Base-by-base conservation (phyloP, 2,888 invertebrate genomes). In the Beris chalybata region DNA sequence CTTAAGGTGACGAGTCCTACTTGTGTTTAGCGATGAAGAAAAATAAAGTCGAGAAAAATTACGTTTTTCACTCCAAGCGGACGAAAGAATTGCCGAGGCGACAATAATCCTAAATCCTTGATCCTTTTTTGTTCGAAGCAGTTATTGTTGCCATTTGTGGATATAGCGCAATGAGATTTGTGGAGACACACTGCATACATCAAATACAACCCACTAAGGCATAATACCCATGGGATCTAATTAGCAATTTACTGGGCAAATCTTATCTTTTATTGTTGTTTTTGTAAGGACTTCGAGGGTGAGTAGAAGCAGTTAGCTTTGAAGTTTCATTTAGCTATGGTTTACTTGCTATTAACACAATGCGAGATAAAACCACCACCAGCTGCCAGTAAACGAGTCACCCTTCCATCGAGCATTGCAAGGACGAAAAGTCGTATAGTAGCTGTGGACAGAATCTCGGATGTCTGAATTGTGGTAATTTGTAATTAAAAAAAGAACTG, bases 211-310 rank as follows among this genome's bases (percentile, higher is more conserved):
- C 15, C 5, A 13, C 38, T 38, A 38, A 7, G 9, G 12, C 55
- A 12, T 31, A 12, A 29, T 12, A 15, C 74, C 75, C 71, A 73
- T 72, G 76, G 77, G 78, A 77, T 74, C 77, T 79, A 78, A 79
- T 79, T 79, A 79, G 74, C 75, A 76, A 78, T 78, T 77, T 77
- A 77, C 77, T 67, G 29, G 47, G 52, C 58, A 15, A 22, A 53
- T 53, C 30, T 38, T 9, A 38, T 38, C 38, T 38, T 12, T 48
- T 12, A 11, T 48, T 48, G 12, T n/a, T 48, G 12, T 48, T 15
- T 48, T 15, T 48, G 5, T 48, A 48, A 48, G 5, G 48, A 13
- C 12, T 6, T 48, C 7, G 38, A 9, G 9, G 9, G 38, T 9
- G 38, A 38, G n/a, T 4, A n/a, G 6, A 6, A 13, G 15, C 48